Evolutionary conservation across 2,888 invertebrate genomes (phyloP), one percentile per base, ranked within the genome.

Genomic region (Pherbina coryleti): DNA sequence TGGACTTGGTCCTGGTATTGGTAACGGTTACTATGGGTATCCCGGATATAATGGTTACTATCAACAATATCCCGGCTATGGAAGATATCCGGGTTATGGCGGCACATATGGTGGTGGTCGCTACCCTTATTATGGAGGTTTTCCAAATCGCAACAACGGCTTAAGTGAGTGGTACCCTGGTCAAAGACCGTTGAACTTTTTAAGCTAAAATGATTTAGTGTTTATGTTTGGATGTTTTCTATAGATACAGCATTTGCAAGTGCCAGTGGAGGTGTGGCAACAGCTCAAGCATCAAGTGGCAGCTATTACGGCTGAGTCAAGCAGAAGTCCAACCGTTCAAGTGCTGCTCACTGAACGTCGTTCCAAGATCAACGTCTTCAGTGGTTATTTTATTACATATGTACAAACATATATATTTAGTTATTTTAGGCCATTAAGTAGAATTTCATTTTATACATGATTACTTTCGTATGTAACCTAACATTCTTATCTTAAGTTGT

Each of bases 191-290:
- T 69, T 9, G 8, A 64, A 71, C 5, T 57, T 11, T 14, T 53
- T 64, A 19, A 14, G 3, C 51, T 62, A 37, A 70, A 31, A 37
- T 79, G 76, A 78, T 76, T 22, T 64, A 79, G 80, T 80, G 75
- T 81, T 81, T 75, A 80, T 80, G 79, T 72, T 76, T 19, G 79
- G 79, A 76, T 80, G 71, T 62, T 82, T 81, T 79, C 79, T 83
- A 8, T 82, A 84, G 83, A 77, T 78, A 79, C 79, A 5, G 82
- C 82, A 0, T 84, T 67, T 78, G 79, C 82, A 3, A 81, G 82
- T 28, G 81, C 79, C 73, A 80, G 80, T 57, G 83, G 82, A 8
- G 81, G 82, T 31, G 82, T 81, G 3, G 82, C 82, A 34, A 77
- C 79, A 44, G 82, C 81, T 9, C 79, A 79, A 73, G 82, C 81